Conservation (phyloP, 2,113 vertebrate genomes). For the Morone saxatilis region DNA sequence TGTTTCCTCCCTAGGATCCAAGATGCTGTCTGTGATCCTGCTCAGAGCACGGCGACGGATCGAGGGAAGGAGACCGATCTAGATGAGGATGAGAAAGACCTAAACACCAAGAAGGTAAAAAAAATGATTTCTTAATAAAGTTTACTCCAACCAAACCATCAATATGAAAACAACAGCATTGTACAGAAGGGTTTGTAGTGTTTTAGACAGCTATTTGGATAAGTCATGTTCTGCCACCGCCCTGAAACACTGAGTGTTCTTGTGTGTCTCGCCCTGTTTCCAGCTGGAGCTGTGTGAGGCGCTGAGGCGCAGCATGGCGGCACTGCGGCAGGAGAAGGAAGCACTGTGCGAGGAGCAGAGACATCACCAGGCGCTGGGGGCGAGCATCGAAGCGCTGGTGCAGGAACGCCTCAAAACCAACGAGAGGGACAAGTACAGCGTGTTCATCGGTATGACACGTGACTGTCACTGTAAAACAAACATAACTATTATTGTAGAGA, state of each 20-base stretch:
- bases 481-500: too few relatives aligned
- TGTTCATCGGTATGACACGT: slow-evolving; percentile 88
- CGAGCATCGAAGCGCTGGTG: slow-evolving; percentile 87
- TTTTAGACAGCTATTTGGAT: background rate
- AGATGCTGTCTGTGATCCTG: slow-evolving; percentile 66
- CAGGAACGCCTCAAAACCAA: slow-evolving; percentile 90
- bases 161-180: background rate
- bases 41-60: slow-evolving; percentile 60
- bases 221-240: background rate
- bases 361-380: slow-evolving; percentile 86
- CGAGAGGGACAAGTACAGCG: slow-evolving; percentile 95
- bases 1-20: slow-evolving; percentile 42
- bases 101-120: slow-evolving; percentile 91
- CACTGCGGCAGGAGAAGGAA: slow-evolving; percentile 89
- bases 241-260: background rate
- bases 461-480: background rate
- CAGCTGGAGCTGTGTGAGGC: slow-evolving; percentile 92
- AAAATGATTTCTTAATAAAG: background rate
- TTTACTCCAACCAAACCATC: background rate
- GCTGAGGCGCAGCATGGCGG: slow-evolving; percentile 87
- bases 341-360: slow-evolving; percentile 87
- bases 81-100: slow-evolving; percentile 86
- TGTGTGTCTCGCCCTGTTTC: background rate
- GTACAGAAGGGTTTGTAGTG: background rate
- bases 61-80: slow-evolving; percentile 80